These are phyloP conservation scores for Baronia brevicornis DNA, from an alignment of 2,888 invertebrate species.

Conservation along the genomic window DNA sequence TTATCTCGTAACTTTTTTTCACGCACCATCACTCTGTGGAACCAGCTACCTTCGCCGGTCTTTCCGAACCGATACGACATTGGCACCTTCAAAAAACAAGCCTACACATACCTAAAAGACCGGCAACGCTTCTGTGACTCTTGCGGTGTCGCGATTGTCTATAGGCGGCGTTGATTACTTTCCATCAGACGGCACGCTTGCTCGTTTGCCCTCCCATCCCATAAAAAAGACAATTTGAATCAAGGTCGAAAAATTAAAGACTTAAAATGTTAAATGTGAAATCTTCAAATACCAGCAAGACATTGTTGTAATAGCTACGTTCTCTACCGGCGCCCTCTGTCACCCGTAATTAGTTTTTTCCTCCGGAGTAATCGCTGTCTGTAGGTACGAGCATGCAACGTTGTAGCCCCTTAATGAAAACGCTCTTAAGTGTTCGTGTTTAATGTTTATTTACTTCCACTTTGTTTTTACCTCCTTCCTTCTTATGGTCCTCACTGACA, in stretches of 20 bases:
- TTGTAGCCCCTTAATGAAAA: constrained; percentile 66
- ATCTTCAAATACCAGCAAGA: constrained; percentile 27
- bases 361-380: constrained; percentile 54
- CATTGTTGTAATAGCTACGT: constrained; percentile 19
- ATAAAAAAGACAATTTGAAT: neutral
- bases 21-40: too few relatives aligned
- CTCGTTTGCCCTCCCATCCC: too few relatives aligned
- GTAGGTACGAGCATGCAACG: constrained; percentile 61
- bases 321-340: constrained; percentile 41
- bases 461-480: constrained; percentile 48
- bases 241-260: constrained; percentile 23
- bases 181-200: too few relatives aligned
- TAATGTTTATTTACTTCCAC: constrained; percentile 66
- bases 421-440: constrained; percentile 61
- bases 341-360: constrained; percentile 64
- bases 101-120: too few relatives aligned
- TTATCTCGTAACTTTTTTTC: too few relatives aligned
- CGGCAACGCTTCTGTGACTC: too few relatives aligned
- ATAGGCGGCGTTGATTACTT: too few relatives aligned
- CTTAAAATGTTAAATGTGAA: constrained; percentile 23
- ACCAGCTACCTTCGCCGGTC: too few relatives aligned
- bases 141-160: too few relatives aligned
- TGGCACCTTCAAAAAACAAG: too few relatives aligned
- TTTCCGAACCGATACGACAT: too few relatives aligned
- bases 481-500: constrained; percentile 41